A percentile compares a stretch with the other conserved stretches of the same genome.
Conservation (phyloP, 1,140 invertebrate genomes). For the Leptopilina clavipes region DNA sequence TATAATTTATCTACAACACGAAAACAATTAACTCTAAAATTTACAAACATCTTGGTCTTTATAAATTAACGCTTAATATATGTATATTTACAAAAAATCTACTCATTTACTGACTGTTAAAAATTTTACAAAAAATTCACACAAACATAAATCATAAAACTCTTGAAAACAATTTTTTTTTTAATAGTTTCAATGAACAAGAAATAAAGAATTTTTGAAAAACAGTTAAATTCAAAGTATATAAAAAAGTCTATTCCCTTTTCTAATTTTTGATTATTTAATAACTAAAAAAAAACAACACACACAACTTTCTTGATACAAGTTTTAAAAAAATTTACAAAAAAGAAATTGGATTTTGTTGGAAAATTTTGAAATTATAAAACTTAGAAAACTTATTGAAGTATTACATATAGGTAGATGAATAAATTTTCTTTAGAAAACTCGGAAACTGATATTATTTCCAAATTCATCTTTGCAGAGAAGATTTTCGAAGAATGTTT, state of each 20-base stretch:
- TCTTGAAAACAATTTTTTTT: background rate
- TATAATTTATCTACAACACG: slow-evolving; percentile 40
- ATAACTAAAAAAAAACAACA: no score
- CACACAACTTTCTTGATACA: background rate
- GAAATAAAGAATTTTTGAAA: no score
- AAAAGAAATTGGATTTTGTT: background rate
- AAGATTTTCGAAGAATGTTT: background rate
- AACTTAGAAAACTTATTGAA: slow-evolving; percentile 18
- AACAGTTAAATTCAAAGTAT: no score
- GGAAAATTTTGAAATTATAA: background rate
- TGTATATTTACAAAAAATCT: slow-evolving; percentile 3
- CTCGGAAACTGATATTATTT: background rate
- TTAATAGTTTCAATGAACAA: no score
- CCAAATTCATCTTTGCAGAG: slow-evolving; percentile 11
- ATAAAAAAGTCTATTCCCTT: no score
- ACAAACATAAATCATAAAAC: background rate
- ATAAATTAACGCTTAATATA: slow-evolving; percentile 40
- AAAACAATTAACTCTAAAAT: slow-evolving; percentile 40
- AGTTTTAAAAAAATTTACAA: background rate
- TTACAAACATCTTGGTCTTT: slow-evolving; percentile 42
- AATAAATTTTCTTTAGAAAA: background rate
- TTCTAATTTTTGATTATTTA: no score
- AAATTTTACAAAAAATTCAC: background rate
- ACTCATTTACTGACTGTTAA: background rate
- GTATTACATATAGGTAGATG: background rate